These are phyloP conservation scores for Paragorgia papillata DNA, from an alignment of 92 coral and sea anemone species.

Conservation along the genomic window DNA sequence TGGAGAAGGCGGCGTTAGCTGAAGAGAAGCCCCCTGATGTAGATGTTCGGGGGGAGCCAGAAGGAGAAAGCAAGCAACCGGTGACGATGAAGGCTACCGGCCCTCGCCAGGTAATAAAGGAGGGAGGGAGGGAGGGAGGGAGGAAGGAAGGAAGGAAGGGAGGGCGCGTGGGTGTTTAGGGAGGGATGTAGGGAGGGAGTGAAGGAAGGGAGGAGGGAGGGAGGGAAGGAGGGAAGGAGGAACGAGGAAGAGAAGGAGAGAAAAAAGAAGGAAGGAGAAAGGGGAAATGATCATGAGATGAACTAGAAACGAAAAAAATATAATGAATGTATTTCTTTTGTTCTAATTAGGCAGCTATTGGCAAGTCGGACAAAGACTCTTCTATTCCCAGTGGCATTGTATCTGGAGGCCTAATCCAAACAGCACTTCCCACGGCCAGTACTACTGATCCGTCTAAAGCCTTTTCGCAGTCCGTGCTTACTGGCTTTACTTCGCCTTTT, in stretches of 20 bases:
- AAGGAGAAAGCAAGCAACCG: conserved; percentile 41
- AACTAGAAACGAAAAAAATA: too few relatives aligned
- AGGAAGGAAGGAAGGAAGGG: too few relatives aligned
- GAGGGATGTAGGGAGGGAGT: too few relatives aligned
- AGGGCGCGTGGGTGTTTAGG: too few relatives aligned
- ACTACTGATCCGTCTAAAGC: not conserved
- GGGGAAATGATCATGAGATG: too few relatives aligned
- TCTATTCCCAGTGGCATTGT: not conserved
- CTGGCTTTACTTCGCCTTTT: not conserved
- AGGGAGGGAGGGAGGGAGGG: too few relatives aligned
- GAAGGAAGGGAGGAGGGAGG: too few relatives aligned
- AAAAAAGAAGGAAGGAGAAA: too few relatives aligned
- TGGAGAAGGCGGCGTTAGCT: conserved; percentile 3
- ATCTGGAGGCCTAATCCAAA: not conserved
- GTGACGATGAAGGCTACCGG: not conserved
- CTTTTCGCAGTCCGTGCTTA: not conserved
- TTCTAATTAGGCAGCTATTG: conserved; percentile 29
- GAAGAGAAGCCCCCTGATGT: not conserved
- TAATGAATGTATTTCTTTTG: too few relatives aligned
- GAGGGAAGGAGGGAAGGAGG: too few relatives aligned
- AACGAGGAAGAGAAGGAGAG: too few relatives aligned
- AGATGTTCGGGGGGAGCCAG: conserved; percentile 29
- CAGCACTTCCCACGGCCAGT: not conserved
- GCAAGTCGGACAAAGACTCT: conserved; percentile 32
- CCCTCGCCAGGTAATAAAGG: conserved; percentile 31